Base-by-base conservation (phyloP, 2,797 vertebrate genomes). In the Florisuga fusca region DNA sequence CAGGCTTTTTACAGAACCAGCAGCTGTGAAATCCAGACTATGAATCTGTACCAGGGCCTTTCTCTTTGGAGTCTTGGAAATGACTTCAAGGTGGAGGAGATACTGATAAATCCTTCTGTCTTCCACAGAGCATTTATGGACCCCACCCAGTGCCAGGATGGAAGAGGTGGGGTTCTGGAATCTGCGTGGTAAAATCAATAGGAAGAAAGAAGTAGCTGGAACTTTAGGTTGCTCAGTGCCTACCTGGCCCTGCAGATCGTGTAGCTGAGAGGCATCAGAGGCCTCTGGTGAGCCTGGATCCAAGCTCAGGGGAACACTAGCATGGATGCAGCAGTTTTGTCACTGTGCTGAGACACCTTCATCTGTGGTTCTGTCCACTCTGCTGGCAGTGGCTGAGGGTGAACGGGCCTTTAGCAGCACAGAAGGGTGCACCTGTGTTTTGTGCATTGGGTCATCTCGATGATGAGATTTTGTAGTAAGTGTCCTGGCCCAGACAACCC, bases 361-460 rank as follows among this genome's bases (percentile, higher is more conserved):
- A 0, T 26, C 36, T 59, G 23, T 0, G 0, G 2, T 26, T 45
- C n/a, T 1, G 1, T 46, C 61, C n/a, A 29, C 22, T 22, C 14
- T 71, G 38, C 19, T n/a, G 36, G 16, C 78, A 57, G 69, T 16
- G 7, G 46, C 74, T 78, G 86, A 63, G 67, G 19, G 53, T 88
- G 62, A 63, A 36, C 3, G 4, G 54, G 31, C 43, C 53, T 41
- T 0, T 16, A 16, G 76, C 74, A 62, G n/a, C 45, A 7, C 36
- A 77, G 59, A 27, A 25, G 57, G 9, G 7, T 26, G 25, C 27
- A 46, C 43, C 19, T 7, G 1, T 34, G 8, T 45, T 48, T 1
- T 1, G 48, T 78, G 53, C 33, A 7, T 27, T 46, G 11, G 17
- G 33, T 58, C 53, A 63, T 57, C n/a, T 25, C 7, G 2, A 6